A percentile compares a stretch with the other conserved stretches of the same genome.
Conservation (phyloP, 2,797 vertebrate species). For the Antrozous pallidus region DNA sequence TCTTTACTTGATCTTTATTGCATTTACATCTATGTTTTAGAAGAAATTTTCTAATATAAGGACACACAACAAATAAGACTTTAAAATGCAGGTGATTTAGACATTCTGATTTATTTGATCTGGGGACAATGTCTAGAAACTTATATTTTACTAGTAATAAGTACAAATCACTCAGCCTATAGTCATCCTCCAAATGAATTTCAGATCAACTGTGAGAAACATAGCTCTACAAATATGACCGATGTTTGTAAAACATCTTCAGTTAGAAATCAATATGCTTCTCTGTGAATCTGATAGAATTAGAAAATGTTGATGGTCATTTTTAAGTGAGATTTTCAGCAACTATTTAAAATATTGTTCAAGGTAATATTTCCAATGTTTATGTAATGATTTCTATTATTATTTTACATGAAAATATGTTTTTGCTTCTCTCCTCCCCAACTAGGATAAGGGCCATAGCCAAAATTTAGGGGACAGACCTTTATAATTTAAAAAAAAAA, state of each 20-base stretch:
- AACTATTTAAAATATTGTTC: not conserved
- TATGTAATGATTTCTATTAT: not conserved
- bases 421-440: not conserved
- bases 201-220: not conserved
- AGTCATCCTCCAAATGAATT: not conserved
- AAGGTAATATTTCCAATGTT: not conserved
- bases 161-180: not conserved
- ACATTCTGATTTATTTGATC: not conserved
- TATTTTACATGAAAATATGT: not conserved
- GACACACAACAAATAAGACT: not conserved
- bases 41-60: not conserved
- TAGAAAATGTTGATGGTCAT: not conserved
- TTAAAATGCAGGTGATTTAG: not conserved
- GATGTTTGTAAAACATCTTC: not conserved
- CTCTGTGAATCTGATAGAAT: not conserved
- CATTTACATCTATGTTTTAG: not conserved
- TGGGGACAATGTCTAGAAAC: not conserved
- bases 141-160: not conserved
- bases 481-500: constrained; percentile 18
- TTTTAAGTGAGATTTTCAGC: not conserved
- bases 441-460: not conserved
- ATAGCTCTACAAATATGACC: not conserved
- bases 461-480: not conserved
- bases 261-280: not conserved
- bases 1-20: not conserved